phyloP scores from a whole-genome alignment of 2,113 vertebrate genomes.

The Cathartes aura region DNA sequence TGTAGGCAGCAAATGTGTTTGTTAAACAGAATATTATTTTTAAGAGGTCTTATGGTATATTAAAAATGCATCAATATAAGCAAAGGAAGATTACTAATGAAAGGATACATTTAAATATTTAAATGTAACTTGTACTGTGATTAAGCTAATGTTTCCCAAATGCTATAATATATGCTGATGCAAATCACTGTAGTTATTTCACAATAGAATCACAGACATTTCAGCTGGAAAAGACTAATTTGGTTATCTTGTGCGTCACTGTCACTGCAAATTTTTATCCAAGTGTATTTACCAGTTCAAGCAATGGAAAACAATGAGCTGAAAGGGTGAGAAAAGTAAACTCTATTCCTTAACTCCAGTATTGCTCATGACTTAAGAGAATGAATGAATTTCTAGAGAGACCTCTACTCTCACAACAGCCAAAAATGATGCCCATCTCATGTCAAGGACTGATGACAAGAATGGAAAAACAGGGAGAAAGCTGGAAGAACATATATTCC shows the following conservation, averaged over 20 bases:
- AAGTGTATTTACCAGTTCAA: not conserved
- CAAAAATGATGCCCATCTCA: not conserved
- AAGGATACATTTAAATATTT: not conserved
- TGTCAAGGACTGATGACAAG: not conserved
- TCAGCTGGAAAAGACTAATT: not conserved
- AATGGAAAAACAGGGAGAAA: not conserved
- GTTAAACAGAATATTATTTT: not conserved
- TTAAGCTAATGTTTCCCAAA: not conserved
- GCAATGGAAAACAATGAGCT: not conserved
- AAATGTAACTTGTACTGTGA: not conserved
- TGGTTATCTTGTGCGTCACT: not conserved
- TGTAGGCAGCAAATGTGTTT: not conserved
- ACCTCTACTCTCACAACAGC: not conserved
- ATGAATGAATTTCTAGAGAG: not conserved
- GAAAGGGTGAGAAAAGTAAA: not conserved
- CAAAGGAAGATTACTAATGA: not conserved
- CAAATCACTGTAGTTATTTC: not conserved
- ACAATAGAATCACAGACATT: not conserved
- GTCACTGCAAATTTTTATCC: not conserved
- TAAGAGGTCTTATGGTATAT: not conserved
- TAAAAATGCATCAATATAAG: not conserved
- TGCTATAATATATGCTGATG: not conserved
- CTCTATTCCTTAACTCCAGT: not conserved
- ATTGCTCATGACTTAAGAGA: not conserved
- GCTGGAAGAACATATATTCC: not conserved